Evolutionary conservation across 1,140 invertebrate genomes (phyloP).

Genomic region (Notospermus geniculatus): DNA sequence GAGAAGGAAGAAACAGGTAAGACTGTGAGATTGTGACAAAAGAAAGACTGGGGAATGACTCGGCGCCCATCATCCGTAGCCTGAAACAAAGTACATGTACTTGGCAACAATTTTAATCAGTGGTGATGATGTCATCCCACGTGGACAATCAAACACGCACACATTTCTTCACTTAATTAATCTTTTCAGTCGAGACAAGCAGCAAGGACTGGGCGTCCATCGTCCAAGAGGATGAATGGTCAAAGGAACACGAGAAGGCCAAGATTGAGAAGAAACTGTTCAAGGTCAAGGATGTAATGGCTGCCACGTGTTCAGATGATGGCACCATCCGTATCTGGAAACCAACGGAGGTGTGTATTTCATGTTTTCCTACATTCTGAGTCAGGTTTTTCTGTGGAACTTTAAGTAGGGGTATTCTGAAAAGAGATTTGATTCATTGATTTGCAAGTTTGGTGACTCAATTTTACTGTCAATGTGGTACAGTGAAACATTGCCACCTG

Average conservation of each 20-base stretch:
- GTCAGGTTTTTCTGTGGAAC: not conserved
- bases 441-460: not conserved
- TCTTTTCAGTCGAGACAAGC: too few species aligned
- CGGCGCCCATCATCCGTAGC: too few species aligned
- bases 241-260: constrained; percentile 1
- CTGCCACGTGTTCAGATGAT: constrained; percentile 51
- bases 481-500: too few species aligned
- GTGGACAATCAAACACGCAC: too few species aligned
- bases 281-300: constrained; percentile 36
- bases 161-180: too few species aligned
- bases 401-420: not conserved
- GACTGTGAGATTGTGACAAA: too few species aligned
- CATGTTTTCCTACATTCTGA: not conserved
- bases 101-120: too few species aligned
- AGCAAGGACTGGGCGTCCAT: not conserved
- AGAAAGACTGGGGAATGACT: too few species aligned
- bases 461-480: not conserved
- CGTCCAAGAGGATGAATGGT: constrained; percentile 10
- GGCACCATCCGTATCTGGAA: constrained; percentile 48
- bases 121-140: too few species aligned
- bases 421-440: not conserved
- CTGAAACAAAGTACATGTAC: too few species aligned
- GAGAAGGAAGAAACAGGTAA: not conserved
- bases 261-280: constrained; percentile 10
- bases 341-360: constrained; percentile 43